These are phyloP conservation scores for Hippolais icterina DNA, from an alignment of 2,113 vertebrate species.

Conservation along the genomic window DNA sequence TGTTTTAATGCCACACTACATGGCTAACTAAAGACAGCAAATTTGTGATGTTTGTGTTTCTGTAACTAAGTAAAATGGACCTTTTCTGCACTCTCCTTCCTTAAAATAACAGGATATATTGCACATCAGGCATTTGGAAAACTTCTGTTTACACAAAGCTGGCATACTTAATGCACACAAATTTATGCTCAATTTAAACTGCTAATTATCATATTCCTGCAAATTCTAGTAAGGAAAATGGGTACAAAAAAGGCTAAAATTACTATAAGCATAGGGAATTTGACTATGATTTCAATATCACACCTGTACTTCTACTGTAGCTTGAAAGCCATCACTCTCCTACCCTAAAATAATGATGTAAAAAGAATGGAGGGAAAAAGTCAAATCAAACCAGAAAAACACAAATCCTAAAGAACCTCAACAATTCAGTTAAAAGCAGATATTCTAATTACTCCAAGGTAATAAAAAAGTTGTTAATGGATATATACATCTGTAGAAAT, in stretches of 20 bases:
- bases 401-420: neutral
- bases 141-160: neutral
- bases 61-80: neutral
- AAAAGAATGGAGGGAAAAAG: neutral
- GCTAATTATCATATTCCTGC: neutral
- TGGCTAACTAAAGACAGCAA: neutral
- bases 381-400: neutral
- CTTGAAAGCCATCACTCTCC: neutral
- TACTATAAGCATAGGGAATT: neutral
- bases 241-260: neutral
- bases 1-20: neutral
- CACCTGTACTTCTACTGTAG: neutral
- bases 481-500: neutral
- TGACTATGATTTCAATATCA: neutral
- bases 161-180: neutral
- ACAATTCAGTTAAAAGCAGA: neutral
- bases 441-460: neutral
- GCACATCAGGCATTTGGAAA: neutral
- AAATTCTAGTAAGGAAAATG: neutral
- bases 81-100: neutral
- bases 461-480: neutral
- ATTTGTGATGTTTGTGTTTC: slow-evolving; percentile 5
- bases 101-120: neutral
- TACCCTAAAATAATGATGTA: neutral
- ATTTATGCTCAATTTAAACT: neutral